Evolutionary conservation across 2,888 invertebrate genomes (phyloP), one percentile per base, ranked within the genome.

Genomic region (Branchipolynoe longqiensis): DNA sequence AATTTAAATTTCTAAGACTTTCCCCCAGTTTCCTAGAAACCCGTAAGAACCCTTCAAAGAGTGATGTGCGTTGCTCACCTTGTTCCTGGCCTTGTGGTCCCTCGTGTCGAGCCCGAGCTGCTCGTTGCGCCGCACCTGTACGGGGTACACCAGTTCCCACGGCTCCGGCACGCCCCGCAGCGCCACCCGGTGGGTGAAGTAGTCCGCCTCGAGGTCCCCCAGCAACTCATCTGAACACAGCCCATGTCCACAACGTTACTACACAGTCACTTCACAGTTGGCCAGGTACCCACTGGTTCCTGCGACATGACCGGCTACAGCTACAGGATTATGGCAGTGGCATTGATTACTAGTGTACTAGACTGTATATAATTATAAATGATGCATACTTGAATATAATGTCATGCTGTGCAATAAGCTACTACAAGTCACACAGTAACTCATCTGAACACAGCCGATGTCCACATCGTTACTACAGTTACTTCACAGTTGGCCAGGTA

Each of bases 61-160:
- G 18, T 48, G 18, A 12, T 8, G 48, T 18, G 4, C 4, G 8
- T 6, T 78, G 25, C 92, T 90, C 88, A 91, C 91, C 91, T 91
- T 91, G 82, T 91, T 93, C 40, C 91, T 86, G n/a, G 90, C 88
- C 82, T 90, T 88, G 83, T 93, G 92, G 86, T 94, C 93, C 48
- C 92, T 90, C 3, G 94, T 94, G 73, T 93, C 93, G 74, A 94
- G 93, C n/a, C 92, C 91, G 48, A 92, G 88, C 62, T 91, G 90
- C 62, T 91, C 90, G 74, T 92, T 92, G 82, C 92, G 93, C 14
- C 93, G 90, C 31, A 94, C 90, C 90, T 94, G 94, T 86, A 94
- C 93, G 0, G 94, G 94, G 89, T 93, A 93, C 56, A 94, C 93
- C 74, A 94, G 90, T 87, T 93, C 93, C 88, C 92, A 93, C 12